Evolutionary conservation across 2,888 invertebrate species (phyloP), one percentile per base, ranked within the genome.

Genomic region (Aleiodes leptofemur): DNA sequence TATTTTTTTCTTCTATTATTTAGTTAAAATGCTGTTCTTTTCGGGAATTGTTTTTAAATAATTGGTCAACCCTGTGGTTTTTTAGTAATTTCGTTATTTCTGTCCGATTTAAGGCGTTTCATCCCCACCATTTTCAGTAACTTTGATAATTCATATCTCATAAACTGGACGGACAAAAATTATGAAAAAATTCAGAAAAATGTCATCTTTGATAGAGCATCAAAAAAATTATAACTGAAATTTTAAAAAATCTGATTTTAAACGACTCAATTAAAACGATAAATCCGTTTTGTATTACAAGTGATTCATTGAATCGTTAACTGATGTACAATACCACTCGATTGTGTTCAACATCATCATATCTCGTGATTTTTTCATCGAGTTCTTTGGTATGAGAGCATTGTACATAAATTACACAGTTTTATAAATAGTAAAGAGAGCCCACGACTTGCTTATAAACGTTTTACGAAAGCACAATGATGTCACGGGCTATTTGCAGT

Each of bases 401-500:
- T 79, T 74, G 73, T 69, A 71, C 72, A 78, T 81, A 80, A 80
- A 81, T 82, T 77, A 78, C 56, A 73, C 71, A 81, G 81, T 82
- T 80, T 82, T 77, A 77, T 78, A 80, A 83, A 82, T 77, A 81
- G 59, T 76, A 51, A 68, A 64, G 38, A 74, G 72, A 72, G 77
- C 73, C 72, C 70, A 72, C 69, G 53, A 71, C 53, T 43, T 64
- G 23, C 14, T 61, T 43, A 38, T 64, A 64, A 64, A 64, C 34
- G 61, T 61, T 81, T 81, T 77, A 79, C 79, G 71, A 80, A 76
- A 73, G 34, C 69, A 73, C 77, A 79, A 82, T 84, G 84, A 85
- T 83, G 83, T 85, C 84, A 84, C 79, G 79, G 78, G 81, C 79
- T 82, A 82, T 82, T 83, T 81, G 76, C 77, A 73, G 78, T 76